A percentile compares a stretch with the other conserved stretches of the same genome.
phyloP scores from a whole-genome alignment of 2,113 vertebrate species.

The Triplophysa rosa region DNA sequence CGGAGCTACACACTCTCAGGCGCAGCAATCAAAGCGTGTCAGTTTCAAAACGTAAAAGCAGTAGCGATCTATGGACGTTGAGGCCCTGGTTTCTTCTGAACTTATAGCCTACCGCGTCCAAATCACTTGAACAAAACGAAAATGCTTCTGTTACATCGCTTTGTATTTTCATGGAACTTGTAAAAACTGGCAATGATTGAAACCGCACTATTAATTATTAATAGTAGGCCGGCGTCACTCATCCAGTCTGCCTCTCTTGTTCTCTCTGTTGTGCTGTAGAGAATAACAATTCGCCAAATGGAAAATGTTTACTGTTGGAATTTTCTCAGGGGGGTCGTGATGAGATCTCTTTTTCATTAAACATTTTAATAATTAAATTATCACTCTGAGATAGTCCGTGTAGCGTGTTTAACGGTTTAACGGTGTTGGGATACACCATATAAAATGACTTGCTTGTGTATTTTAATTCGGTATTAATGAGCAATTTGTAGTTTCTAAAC shows the following conservation, averaged over 20 bases:
- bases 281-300: constrained; percentile 70
- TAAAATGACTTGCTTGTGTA: not conserved
- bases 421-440: constrained; percentile 5
- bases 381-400: constrained; percentile 70
- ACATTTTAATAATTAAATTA: constrained; percentile 74
- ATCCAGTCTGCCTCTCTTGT: constrained; percentile 59
- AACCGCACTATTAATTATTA: constrained; percentile 76
- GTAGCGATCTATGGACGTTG: constrained; percentile 21
- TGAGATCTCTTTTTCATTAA: constrained; percentile 80
- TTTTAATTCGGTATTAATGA: not conserved
- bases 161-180: constrained; percentile 48
- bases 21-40: constrained; percentile 54
- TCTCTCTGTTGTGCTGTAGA: constrained; percentile 50
- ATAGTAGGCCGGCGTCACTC: constrained; percentile 59
- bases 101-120: constrained; percentile 22
- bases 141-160: constrained; percentile 22
- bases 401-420: constrained; percentile 48
- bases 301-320: constrained; percentile 72
- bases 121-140: constrained; percentile 21
- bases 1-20: constrained; percentile 59
- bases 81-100: constrained; percentile 35
- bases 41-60: constrained; percentile 40
- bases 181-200: constrained; percentile 64
- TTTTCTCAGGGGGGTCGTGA: constrained; percentile 78
- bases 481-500: not conserved